Base-by-base conservation (phyloP, 1,140 invertebrate species). In the Pogonus chalceus region DNA sequence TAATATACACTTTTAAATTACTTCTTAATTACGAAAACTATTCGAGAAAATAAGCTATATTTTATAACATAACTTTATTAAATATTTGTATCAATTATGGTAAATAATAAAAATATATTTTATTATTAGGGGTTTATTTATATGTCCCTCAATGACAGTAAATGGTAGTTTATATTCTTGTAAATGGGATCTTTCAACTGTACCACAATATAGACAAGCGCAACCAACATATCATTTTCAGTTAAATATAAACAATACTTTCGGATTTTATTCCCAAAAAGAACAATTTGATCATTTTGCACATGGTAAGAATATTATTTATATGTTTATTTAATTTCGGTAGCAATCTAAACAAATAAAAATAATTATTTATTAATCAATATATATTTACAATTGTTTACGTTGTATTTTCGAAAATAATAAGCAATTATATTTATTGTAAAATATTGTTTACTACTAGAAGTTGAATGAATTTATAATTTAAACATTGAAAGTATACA, bases 271-370 rank as follows among this genome's bases (percentile, higher is more conserved):
- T 9, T 67, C 58, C 14, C 69, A 75, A 56, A 62, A 64, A 9
- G 75, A 79, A 54, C 74, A 63, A 35, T 72, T 84, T 52, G 69
- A 83, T 58, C 81, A 85, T 61, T 85, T 68, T 63, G 75, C 77
- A 22, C 69, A 79, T 56, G 78, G 77, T 76, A 63, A 66, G 65
- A 52, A 23, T 47, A 39, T 50, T 35, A 20, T 48, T 20, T 51
- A 54, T 20, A 22, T 14, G 14, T 23, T 39, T 31, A 22, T 14
- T 52, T 23, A 16, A 53, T 54, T 57, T 43, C n/a, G 55, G 47
- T 20, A 26, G 22, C 20, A 16, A 14, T 35, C 20, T 59, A 57
- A 48, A 35, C 12, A 26, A 35, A 46, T 43, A 52, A 31, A 1
- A 39, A 56, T 53, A 50, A n/a, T 35, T 23, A 54, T 49, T 52